Evolutionary conservation across 2,888 invertebrate species (phyloP), one percentile per base, ranked within the genome.

Genomic region (Erebia epiphron): DNA sequence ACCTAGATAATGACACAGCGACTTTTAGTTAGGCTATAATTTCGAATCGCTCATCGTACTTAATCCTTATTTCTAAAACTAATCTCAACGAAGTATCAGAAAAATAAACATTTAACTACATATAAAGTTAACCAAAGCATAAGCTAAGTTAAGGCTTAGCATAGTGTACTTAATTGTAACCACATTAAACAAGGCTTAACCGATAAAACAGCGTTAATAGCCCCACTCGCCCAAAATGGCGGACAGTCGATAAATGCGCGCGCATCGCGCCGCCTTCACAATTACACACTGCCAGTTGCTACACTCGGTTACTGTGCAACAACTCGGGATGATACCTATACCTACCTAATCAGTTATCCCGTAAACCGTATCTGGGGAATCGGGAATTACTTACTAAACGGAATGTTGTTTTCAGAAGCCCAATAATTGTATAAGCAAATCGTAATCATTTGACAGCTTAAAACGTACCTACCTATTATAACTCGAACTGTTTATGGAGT

Each of bases 241-340:
- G 74, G 50, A 18, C 71, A 73, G 75, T 74, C 76, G 73, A 76
- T 76, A 76, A 68, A 70, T 76, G 76, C 76, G 76, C 76, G 76
- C 76, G 76, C 76, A 76, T 26, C 75, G 54, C 68, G 67, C 69
- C 72, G 71, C 70, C 74, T 67, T 64, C 63, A 64, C 70, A 63
- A 69, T 67, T 62, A 69, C 75, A 58, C 56, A 57, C 54, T 67
- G 67, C 56, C 58, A 35, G 35, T 35, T 35, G 7, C 35, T 35
- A 49, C 41, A 64, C 64, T 64, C 64, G 7, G 2, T 21, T 41
- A 49, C 64, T 63, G 63, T 41, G 43, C 56, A 2, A 1, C 7
- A 50, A n/a, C n/a, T 13, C 11, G 13, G 14, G 21, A 63, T 63
- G n/a, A 49, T 62, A 60, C 60, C 60, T 60, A 49, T 62, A 60